Evolutionary conservation across 1,140 invertebrate genomes (phyloP).

Genomic region (Atta texana): DNA sequence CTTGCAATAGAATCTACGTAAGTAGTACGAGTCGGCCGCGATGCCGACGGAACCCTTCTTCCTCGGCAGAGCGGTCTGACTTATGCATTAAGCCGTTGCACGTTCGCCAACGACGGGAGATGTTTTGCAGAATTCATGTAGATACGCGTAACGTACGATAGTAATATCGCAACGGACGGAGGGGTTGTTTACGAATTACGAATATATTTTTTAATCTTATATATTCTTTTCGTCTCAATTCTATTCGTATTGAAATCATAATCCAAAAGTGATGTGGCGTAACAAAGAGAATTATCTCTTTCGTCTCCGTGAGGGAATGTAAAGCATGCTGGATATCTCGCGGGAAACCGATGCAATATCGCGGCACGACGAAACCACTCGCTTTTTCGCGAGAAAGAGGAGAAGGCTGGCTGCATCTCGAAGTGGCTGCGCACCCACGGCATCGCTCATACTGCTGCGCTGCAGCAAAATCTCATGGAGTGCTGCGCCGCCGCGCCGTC

Average conservation of each 20-base stretch:
- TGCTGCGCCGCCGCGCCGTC: background rate
- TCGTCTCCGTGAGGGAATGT: background rate
- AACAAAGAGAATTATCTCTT: background rate
- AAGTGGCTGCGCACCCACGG: conserved; percentile 7
- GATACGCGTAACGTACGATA: background rate
- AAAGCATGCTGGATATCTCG: conserved; percentile 16
- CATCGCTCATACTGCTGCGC: conserved; percentile 42
- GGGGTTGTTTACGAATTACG: background rate
- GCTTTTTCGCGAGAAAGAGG: background rate
- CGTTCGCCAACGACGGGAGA: background rate
- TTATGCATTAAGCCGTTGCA: conserved; percentile 33
- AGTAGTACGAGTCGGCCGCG: conserved; percentile 48
- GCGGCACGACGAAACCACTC: background rate
- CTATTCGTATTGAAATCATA: background rate
- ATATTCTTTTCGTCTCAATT: background rate
- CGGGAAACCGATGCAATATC: conserved; percentile 25
- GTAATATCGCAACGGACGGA: background rate
- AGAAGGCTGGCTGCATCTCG: conserved; percentile 15
- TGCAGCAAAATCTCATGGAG: conserved; percentile 28
- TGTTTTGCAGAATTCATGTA: conserved; percentile 18
- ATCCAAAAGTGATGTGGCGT: background rate
- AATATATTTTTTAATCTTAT: conserved; percentile 1
- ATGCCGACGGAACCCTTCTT: conserved; percentile 7
- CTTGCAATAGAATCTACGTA: conserved; percentile 47
- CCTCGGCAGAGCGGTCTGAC: background rate